Percentiles rank a stretch among this genome's conserved stretches.
phyloP scores from a whole-genome alignment of 2,888 invertebrate species.

The Cecidostiba fungosa region DNA sequence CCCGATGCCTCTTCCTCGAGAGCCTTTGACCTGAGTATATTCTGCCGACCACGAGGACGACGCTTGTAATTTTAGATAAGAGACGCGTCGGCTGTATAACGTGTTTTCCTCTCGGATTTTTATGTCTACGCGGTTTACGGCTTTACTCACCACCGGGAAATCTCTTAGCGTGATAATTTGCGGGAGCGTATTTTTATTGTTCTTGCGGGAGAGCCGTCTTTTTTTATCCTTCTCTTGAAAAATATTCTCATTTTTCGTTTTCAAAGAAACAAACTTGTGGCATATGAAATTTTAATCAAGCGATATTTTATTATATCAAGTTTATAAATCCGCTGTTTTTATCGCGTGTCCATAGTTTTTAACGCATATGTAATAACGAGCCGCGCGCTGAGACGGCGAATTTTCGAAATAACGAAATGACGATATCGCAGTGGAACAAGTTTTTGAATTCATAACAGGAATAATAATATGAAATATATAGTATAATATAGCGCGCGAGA shows the following conservation, averaged over 20 bases:
- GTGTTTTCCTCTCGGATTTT: neutral
- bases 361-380: neutral
- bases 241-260: no score
- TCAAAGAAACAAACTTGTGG: neutral
- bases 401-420: neutral
- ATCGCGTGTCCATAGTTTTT: neutral
- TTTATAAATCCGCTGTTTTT: neutral
- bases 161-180: slow-evolving; percentile 6
- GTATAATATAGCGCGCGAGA: neutral
- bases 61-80: slow-evolving; percentile 12
- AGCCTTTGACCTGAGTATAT: slow-evolving; percentile 1
- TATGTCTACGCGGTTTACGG: neutral
- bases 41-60: neutral
- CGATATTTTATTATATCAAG: neutral
- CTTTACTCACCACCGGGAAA: neutral
- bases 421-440: neutral
- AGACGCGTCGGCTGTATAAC: neutral
- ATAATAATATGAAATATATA: neutral
- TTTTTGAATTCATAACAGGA: neutral
- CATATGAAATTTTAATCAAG: neutral
- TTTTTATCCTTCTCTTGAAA: no score
- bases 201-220: no score
- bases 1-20: neutral
- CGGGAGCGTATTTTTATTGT: neutral
- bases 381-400: no score